Evolutionary conservation across 2,113 vertebrate genomes (phyloP), one percentile per base, ranked within the genome.

Genomic region (Zingel zingel): DNA sequence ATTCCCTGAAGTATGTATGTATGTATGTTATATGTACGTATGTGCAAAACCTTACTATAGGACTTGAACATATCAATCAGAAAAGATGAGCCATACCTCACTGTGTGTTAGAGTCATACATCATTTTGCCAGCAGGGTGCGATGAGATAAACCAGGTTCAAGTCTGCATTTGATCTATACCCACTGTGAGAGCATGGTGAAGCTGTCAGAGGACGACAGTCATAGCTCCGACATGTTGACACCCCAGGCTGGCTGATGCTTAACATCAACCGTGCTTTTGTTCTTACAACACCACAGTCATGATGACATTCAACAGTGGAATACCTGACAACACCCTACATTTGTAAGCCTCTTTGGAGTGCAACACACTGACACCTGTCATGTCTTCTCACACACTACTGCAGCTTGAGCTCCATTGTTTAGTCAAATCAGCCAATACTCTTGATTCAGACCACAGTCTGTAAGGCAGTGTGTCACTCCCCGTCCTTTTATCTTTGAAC

Each of bases 81-180:
- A 93, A 90, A 91, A 92, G 74, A 93, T 85, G 94, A 94, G 91
- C 94, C 94, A 93, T 93, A 92, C 87, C 86, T 92, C 92, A 93
- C 86, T 89, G 86, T 91, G 89, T 89, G 90, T 91, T 89, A 75
- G 70, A 84, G 79, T 83, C 86, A 87, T 89, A 43, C 77, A 39
- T 85, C 73, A 83, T 88, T 78, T 81, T 71, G 70, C 68, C 79
- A 66, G 63, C 78, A 64, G 84, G 54, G 82, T 90, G 91, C 59
- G 75, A 83, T 65, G 82, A 93, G 84, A 83, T 86, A 67, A 92
- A 86, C 74, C 79, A 81, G 83, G 86, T 89, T 86, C 70, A 77
- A 75, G 83, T 89, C 82, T 90, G 39, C 63, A 65, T 92, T 78
- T 87, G 80, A 84, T 77, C 33, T 82, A 27, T 79, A 57, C 74